A percentile compares a stretch with the other conserved stretches of the same genome.
Conservation (phyloP, 2,797 vertebrate species). For the Lophius americanus region DNA sequence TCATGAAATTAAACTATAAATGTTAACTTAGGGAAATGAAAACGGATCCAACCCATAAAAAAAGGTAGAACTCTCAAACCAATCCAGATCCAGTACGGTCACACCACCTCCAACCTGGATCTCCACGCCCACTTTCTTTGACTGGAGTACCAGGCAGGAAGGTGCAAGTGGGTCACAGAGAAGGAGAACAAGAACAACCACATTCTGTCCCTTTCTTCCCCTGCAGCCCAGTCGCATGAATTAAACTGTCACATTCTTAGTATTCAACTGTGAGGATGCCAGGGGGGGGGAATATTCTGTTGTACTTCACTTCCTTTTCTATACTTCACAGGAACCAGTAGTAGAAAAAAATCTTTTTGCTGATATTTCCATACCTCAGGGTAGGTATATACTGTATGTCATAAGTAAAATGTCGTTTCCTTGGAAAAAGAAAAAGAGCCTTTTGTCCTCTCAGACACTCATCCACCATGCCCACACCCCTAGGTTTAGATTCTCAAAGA, state of each 20-base stretch:
- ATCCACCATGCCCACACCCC: background rate
- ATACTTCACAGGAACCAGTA: no score
- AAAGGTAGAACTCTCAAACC: constrained; percentile 1
- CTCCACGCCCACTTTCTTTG: constrained; percentile 27
- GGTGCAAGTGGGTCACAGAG: background rate
- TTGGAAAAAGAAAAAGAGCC: no score
- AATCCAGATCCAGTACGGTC: constrained; percentile 20
- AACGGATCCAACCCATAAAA: background rate
- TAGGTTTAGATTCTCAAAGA: background rate
- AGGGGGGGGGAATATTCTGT: no score
- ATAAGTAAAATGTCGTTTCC: no score
- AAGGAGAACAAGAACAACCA: background rate
- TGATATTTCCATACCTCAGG: no score
- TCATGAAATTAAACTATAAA: background rate
- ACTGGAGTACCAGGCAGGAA: background rate
- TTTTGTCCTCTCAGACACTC: constrained; percentile 12
- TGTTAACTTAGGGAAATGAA: background rate
- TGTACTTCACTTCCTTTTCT: no score
- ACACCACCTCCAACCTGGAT: constrained; percentile 22
- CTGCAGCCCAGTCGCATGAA: background rate
- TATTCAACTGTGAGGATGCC: no score
- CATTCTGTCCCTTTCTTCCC: background rate
- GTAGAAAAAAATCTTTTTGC: no score
- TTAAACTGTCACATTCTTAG: no score
- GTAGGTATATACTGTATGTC: no score